phyloP scores from a whole-genome alignment of 2,113 vertebrate genomes.

The Puffinus mauretanicus region DNA sequence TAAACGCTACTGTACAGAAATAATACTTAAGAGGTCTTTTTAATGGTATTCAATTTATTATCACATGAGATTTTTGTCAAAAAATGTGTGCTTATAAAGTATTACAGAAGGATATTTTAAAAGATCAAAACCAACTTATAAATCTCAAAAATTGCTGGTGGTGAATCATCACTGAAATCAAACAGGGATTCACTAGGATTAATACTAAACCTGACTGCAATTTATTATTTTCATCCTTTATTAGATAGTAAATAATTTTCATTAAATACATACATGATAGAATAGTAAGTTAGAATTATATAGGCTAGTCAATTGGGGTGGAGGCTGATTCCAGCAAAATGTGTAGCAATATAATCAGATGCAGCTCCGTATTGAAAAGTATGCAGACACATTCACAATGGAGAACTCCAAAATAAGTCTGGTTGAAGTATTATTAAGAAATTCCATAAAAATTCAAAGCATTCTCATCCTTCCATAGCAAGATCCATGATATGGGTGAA shows the following conservation, averaged over 20 bases:
- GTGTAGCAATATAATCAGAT: background rate
- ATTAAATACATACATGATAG: background rate
- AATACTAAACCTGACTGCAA: background rate
- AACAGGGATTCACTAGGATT: background rate
- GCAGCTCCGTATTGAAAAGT: background rate
- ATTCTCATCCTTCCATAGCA: background rate
- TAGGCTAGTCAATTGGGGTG: background rate
- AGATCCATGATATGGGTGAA: background rate
- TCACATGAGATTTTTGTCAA: background rate
- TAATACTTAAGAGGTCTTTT: background rate
- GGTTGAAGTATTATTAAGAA: background rate
- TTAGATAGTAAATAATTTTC: background rate
- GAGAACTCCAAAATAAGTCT: background rate
- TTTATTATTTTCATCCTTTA: background rate
- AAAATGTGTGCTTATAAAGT: background rate
- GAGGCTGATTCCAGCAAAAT: background rate
- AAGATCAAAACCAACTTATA: background rate
- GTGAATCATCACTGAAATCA: background rate
- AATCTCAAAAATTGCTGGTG: background rate
- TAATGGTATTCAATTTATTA: background rate
- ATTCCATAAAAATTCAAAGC: background rate
- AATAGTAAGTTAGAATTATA: background rate
- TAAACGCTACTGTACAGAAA: background rate
- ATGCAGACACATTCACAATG: background rate
- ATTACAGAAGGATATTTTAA: background rate